Evolutionary conservation across 2,888 invertebrate genomes (phyloP).

Genomic region (Iphiclides podalirius): DNA sequence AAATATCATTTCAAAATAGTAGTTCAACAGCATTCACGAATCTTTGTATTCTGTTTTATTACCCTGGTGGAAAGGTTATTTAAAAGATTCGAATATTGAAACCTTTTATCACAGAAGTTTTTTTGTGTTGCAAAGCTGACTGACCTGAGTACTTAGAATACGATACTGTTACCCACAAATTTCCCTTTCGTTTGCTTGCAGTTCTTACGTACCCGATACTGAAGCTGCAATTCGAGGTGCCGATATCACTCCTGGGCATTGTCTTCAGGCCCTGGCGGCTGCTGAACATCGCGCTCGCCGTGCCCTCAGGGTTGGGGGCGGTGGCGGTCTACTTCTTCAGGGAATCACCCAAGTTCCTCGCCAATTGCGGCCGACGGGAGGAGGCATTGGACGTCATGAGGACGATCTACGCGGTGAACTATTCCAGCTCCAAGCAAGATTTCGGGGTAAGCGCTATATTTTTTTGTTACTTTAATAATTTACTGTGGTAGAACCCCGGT

Average conservation of each 20-base stretch:
- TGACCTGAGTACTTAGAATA: too few species aligned
- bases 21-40: too few species aligned
- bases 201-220: conserved; percentile 85
- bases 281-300: conserved; percentile 76
- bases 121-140: too few species aligned
- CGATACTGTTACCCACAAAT: too few species aligned
- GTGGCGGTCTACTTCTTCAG: conserved; percentile 81
- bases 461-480: too few species aligned
- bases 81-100: too few species aligned
- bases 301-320: conserved; percentile 76
- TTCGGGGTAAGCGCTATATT: conserved; percentile 43
- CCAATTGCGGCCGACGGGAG: conserved; percentile 80
- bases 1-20: too few species aligned
- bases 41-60: too few species aligned
- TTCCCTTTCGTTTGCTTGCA: conserved; percentile 40
- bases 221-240: conserved; percentile 68
- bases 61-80: too few species aligned
- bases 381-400: conserved; percentile 78
- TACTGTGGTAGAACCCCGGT: too few species aligned
- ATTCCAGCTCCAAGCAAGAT: conserved; percentile 43
- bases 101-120: too few species aligned
- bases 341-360: conserved; percentile 89
- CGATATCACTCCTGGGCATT: conserved; percentile 68
- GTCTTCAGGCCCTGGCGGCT: conserved; percentile 87
- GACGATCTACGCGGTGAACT: conserved; percentile 57